phyloP scores from a whole-genome alignment of 2,888 invertebrate species.

The Cheilosia urbana region DNA sequence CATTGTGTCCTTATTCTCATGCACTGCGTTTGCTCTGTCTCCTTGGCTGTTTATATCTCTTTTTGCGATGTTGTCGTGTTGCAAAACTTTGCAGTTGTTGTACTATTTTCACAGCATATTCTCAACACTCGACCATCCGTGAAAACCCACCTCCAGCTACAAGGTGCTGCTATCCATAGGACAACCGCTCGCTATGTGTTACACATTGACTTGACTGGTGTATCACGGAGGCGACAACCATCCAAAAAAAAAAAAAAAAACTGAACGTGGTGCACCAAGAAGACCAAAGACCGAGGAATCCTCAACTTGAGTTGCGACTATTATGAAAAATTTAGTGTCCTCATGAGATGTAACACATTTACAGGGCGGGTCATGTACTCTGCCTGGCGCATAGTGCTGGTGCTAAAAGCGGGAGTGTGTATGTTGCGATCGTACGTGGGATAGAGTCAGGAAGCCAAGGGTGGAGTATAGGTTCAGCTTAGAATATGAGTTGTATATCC shows the following conservation, averaged over 20 bases:
- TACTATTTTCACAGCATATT: conserved; percentile 59
- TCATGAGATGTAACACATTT: conserved; percentile 73
- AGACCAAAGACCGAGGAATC: conserved; percentile 64
- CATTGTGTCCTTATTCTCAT: conserved; percentile 59
- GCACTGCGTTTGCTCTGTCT: conserved; percentile 31
- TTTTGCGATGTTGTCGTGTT: conserved; percentile 22
- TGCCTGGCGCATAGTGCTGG: conserved; percentile 15
- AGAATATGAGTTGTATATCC: conserved; percentile 36
- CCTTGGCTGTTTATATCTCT: conserved; percentile 18
- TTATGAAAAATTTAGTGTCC: conserved; percentile 73
- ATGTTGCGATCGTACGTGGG: conserved; percentile 37
- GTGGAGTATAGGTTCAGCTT: conserved; percentile 12
- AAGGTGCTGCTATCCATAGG: conserved; percentile 35
- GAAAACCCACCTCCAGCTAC: conserved; percentile 49
- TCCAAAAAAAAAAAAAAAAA: conserved; percentile 13
- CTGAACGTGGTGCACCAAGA: conserved; percentile 46
- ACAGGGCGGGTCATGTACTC: conserved; percentile 62
- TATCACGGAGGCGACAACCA: conserved; percentile 27
- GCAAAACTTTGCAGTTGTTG: conserved; percentile 50
- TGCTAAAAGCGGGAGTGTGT: conserved; percentile 13
- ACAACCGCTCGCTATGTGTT: conserved; percentile 21
- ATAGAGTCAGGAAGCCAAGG: conserved; percentile 33
- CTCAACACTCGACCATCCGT: conserved; percentile 66
- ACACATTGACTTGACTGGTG: conserved; percentile 31
- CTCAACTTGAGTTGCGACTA: conserved; percentile 69